Base-by-base conservation (phyloP, 2,888 invertebrate genomes). In the Dicroscelio sp. region DNA sequence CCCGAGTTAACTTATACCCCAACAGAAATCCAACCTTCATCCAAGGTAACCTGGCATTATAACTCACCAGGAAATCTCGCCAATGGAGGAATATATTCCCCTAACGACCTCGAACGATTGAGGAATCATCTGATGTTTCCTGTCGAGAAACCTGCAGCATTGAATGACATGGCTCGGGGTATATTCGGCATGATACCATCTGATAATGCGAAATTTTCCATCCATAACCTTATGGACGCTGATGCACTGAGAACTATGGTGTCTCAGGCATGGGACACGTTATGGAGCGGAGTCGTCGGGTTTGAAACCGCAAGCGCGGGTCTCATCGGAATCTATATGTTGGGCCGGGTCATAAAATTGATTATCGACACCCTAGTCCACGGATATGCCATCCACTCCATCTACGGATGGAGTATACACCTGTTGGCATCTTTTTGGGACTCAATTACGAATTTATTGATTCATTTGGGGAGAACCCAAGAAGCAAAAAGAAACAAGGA, bases 71-170 rank as follows among this genome's bases (percentile, higher is more conserved):
- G 33, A 1, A 55, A 71, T 1, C 2, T 93, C 8, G 88, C 90
- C 0, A 83, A 73, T 5, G 86, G 88, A 1, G 92, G 92, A 2
- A 92, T 92, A 3, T 92, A 92, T 27, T 78, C 78, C 0, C 20
- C 67, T 0, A 38, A 48, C 0, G 92, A 93, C 6, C 31, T 93
- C 0, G 58, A 91, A 1, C n/a, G 80, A 52, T 30, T 92, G 0
- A 3, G 73, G 0, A 60, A 91, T 12, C 73, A 86, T 6, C 65
- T 92, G 0, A 76, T 92, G 84, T 86, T 90, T 23, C 86, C 86
- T 4, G 23, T 76, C 0, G 79, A 86, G 33, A 79, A 38, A 52
- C 79, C 79, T 4, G n/a, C n/a, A n/a, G n/a, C n/a, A n/a, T n/a
- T n/a, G n/a, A n/a, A n/a, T n/a, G n/a, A n/a, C n/a, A n/a, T n/a